Conservation (phyloP, 2,888 invertebrate species). For the Seira musarum region DNA sequence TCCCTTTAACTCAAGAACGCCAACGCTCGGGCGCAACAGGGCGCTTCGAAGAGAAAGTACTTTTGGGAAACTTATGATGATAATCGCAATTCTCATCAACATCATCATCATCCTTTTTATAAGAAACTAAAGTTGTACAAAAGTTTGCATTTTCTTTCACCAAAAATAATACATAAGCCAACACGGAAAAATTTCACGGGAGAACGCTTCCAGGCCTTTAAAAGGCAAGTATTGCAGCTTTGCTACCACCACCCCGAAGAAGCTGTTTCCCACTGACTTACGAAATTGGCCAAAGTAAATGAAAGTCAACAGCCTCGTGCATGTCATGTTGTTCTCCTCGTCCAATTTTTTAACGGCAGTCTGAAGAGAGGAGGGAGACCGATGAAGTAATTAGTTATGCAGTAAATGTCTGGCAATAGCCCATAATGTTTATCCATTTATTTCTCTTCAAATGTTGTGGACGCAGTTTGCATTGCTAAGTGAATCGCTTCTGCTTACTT, state of each 20-base stretch:
- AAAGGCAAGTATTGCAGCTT: no score
- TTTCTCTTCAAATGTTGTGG: conserved; percentile 68
- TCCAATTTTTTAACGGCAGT: background rate
- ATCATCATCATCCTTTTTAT: background rate
- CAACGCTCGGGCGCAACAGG: conserved; percentile 50
- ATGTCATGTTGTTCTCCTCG: background rate
- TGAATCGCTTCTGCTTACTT: conserved; percentile 1
- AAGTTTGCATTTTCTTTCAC: background rate
- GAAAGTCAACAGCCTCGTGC: background rate
- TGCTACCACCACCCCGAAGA: background rate
- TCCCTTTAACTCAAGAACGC: no score
- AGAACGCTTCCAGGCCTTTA: background rate
- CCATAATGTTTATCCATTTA: conserved; percentile 67
- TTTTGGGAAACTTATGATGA: conserved; percentile 41
- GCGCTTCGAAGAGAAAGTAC: conserved; percentile 28
- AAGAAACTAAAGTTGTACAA: background rate
- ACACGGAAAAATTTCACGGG: background rate
- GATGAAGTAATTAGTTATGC: conserved; percentile 68
- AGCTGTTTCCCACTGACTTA: no score
- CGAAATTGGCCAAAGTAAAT: no score
- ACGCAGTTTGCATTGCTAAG: conserved; percentile 68
- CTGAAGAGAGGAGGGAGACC: conserved; percentile 18
- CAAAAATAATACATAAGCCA: background rate
- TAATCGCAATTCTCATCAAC: no score
- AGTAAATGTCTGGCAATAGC: conserved; percentile 63